These are phyloP conservation scores for Tolypeutes matacus DNA, from an alignment of 2,797 vertebrate genomes.

Conservation along the genomic window DNA sequence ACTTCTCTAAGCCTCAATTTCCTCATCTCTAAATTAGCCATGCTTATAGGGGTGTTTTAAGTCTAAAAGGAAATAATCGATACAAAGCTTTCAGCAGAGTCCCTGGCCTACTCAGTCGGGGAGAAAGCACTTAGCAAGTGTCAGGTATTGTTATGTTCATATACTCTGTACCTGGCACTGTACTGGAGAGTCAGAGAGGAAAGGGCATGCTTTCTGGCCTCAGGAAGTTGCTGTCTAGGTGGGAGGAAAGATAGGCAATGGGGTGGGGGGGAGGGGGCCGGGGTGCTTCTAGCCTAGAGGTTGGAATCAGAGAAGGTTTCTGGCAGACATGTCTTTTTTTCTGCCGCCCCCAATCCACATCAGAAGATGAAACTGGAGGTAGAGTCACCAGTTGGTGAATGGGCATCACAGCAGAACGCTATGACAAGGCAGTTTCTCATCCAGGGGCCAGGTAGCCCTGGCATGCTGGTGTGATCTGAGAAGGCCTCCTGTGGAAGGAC, in stretches of 20 bases:
- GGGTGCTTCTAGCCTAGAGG: background rate
- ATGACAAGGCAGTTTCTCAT: background rate
- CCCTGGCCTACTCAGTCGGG: background rate
- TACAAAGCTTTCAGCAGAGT: background rate
- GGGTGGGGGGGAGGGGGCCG: rapidly evolving
- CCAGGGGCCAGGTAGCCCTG: background rate
- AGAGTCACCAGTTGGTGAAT: background rate
- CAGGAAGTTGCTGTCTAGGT: background rate
- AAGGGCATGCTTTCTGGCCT: background rate
- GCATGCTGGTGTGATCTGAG: background rate
- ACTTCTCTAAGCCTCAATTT: conserved; percentile 34
- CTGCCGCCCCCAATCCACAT: background rate
- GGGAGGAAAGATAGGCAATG: background rate
- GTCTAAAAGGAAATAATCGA: background rate
- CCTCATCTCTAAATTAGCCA: conserved; percentile 2
- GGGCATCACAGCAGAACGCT: background rate
- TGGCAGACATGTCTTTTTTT: background rate
- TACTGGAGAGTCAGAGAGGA: background rate
- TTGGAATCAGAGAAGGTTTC: background rate
- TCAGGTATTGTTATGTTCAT: background rate
- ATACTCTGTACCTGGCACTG: background rate
- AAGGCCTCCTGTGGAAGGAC: background rate
- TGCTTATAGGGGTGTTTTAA: background rate
- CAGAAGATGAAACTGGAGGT: background rate
- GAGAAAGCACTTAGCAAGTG: background rate